These are phyloP conservation scores for Bicyclus anynana DNA, from an alignment of 1,140 invertebrate species.

Conservation along the genomic window DNA sequence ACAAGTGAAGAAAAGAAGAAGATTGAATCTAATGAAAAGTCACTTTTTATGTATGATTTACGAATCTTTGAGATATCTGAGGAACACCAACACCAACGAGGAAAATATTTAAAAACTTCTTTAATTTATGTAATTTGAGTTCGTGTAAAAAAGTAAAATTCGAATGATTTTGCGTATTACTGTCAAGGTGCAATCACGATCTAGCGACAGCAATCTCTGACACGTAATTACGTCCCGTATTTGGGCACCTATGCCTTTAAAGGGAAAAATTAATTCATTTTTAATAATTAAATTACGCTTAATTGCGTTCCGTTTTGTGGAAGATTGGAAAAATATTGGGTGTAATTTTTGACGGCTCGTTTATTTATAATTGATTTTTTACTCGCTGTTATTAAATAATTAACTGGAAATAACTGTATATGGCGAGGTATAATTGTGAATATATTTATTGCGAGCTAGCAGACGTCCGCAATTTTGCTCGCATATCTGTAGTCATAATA, in stretches of 20 bases:
- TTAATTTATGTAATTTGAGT: background rate
- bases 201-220: background rate
- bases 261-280: too few species aligned
- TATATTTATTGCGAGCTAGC: background rate
- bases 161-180: background rate
- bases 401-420: background rate
- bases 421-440: background rate
- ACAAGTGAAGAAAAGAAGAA: too few species aligned
- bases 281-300: background rate
- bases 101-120: background rate
- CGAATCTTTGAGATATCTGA: too few species aligned
- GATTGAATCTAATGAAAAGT: too few species aligned
- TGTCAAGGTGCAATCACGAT: background rate
- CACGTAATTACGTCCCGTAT: background rate
- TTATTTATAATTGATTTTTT: background rate
- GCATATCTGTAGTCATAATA: too few species aligned
- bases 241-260: background rate
- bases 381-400: background rate
- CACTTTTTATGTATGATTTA: too few species aligned
- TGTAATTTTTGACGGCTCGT: conserved; percentile 2
- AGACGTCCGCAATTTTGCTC: too few species aligned
- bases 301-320: background rate
- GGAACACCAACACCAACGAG: background rate
- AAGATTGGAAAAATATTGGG: background rate
- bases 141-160: background rate